phyloP scores from a whole-genome alignment of 2,888 invertebrate genomes.

The Leucoptera coffeella region DNA sequence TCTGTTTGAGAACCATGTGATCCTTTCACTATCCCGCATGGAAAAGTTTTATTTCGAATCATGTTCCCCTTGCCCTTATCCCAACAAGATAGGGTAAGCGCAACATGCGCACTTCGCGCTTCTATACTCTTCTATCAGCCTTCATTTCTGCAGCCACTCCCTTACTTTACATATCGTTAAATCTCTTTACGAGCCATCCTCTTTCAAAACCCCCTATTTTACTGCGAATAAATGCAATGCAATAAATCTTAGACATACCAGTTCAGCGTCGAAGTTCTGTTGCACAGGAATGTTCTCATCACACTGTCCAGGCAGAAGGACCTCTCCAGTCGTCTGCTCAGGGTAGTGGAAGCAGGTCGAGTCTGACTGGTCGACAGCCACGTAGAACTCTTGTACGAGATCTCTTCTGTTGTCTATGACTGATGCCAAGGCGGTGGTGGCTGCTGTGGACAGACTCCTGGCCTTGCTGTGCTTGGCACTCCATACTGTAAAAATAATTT shows the following conservation, averaged over 20 bases:
- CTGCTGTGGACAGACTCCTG: slow-evolving; percentile 12
- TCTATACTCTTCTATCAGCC: no score
- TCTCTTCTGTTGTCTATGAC: slow-evolving; percentile 14
- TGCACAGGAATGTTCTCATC: slow-evolving; percentile 19
- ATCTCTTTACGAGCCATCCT: no score
- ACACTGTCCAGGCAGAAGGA: slow-evolving; percentile 33
- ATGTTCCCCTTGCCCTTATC: no score
- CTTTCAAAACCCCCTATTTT: no score
- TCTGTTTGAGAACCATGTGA: no score
- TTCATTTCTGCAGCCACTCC: no score
- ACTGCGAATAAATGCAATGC: no score
- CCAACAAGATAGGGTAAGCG: no score
- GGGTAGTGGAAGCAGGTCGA: slow-evolving; percentile 34
- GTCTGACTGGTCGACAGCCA: slow-evolving; percentile 16
- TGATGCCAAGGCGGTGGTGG: slow-evolving; percentile 13
- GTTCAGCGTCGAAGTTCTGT: slow-evolving; percentile 14
- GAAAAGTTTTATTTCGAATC: no score
- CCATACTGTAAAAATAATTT: slow-evolving; percentile 20
- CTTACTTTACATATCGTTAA: no score
- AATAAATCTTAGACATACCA: slow-evolving; percentile 12
- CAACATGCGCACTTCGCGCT: no score
- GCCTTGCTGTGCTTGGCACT: slow-evolving; percentile 30
- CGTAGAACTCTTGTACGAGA: slow-evolving; percentile 17
- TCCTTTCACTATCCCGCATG: no score
- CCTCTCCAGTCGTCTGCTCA: slow-evolving; percentile 11